Conservation (phyloP, 2,888 invertebrate genomes). For the Microplitis manilae region DNA sequence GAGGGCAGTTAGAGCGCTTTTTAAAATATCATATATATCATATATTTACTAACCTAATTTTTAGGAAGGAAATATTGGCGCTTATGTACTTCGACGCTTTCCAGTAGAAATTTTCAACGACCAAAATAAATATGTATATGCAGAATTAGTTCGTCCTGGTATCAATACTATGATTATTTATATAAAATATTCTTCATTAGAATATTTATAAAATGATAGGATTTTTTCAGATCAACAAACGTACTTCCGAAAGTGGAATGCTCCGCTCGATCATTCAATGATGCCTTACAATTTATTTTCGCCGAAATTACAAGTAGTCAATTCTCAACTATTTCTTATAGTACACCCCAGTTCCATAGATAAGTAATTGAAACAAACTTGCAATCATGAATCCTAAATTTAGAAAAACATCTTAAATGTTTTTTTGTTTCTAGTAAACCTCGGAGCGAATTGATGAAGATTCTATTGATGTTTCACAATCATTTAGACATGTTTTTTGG, state of each 20-base stretch:
- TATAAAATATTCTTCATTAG: not conserved
- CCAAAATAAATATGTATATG: not conserved
- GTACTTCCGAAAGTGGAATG: not conserved
- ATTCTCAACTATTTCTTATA: not conserved
- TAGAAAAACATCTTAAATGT: too few relatives aligned
- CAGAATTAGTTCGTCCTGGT: not conserved
- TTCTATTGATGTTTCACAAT: not conserved
- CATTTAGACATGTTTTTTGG: not conserved
- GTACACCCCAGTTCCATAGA: not conserved
- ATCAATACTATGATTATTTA: not conserved
- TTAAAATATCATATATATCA: not conserved
- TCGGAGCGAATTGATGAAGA: not conserved
- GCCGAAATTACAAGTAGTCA: not conserved
- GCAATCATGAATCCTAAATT: too few relatives aligned
- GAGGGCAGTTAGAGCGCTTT: too few relatives aligned
- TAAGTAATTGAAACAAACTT: not conserved
- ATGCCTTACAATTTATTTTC: not conserved
- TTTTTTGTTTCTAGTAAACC: not conserved
- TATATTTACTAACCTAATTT: not conserved
- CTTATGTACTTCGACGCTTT: not conserved
- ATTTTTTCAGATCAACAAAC: not conserved
- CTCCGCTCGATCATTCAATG: not conserved
- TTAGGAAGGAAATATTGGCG: not conserved
- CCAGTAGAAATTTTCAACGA: not conserved
- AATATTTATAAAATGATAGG: not conserved